Conservation (phyloP, 2,113 vertebrate species). For the Petromus typicus region DNA sequence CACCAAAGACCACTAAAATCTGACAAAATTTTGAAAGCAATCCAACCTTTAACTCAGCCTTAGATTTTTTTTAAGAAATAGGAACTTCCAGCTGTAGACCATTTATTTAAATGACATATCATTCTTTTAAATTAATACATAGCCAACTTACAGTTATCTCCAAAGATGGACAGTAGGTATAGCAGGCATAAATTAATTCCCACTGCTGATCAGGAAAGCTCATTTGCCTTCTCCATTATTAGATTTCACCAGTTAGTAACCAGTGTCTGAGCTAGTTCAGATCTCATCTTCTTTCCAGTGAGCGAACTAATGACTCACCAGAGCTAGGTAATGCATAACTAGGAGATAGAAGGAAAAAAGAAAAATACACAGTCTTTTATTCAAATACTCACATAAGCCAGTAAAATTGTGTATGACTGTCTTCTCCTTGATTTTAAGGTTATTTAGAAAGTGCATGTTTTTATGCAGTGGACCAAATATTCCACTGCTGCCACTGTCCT, state of each 20-base stretch:
- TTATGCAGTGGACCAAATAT: background rate
- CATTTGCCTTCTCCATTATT: conserved; percentile 38
- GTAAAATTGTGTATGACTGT: background rate
- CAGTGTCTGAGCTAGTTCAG: background rate
- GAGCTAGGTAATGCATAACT: background rate
- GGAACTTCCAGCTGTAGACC: conserved; percentile 59
- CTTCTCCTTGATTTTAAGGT: conserved; percentile 34
- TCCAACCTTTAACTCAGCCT: conserved; percentile 40
- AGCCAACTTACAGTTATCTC: conserved; percentile 63
- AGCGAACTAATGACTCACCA: background rate
- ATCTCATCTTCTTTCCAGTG: conserved; percentile 33
- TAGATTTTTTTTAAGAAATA: conserved; percentile 16
- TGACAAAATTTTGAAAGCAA: conserved; percentile 64
- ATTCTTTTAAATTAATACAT: conserved; percentile 16
- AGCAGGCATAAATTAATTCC: conserved; percentile 30
- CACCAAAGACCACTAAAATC: conserved; percentile 48
- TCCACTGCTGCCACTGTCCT: background rate
- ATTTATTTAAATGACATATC: conserved; percentile 66
- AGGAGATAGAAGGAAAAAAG: background rate
- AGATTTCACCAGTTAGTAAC: conserved; percentile 18
- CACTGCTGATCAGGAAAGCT: conserved; percentile 27
- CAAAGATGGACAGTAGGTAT: background rate
- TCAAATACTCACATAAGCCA: background rate
- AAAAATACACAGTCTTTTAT: background rate
- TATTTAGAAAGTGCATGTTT: conserved; percentile 32